Base-by-base conservation (phyloP, 1,140 invertebrate genomes). In the Oryctes rhinoceros region DNA sequence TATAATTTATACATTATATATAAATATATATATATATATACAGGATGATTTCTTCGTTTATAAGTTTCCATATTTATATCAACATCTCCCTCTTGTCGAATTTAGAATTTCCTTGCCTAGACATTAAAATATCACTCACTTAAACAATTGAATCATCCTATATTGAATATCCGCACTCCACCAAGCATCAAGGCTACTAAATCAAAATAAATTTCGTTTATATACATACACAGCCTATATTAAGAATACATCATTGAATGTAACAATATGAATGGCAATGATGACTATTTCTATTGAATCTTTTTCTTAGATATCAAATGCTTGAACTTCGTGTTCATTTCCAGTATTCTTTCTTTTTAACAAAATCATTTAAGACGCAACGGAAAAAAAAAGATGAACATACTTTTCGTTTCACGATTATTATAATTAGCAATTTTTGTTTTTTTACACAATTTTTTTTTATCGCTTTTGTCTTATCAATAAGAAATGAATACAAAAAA, bases 161-260 rank as follows among this genome's bases (percentile, higher is more conserved):
- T 18, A 79, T 71, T 53, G 15, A 18, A 20, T 79, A 37, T 79
- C 37, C 30, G 39, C 30, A 37, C 47, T 30, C 15, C 39, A 78
- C 15, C 49, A 78, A 78, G 77, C 77, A 59, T 71, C 78, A 65
- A 79, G 80, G 81, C 75, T 44, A 24, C 71, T 65, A 80, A 80
- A 77, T 67, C 75, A 78, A 77, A 53, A 67, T 24, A n/a, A 18
- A 37, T 79, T 76, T 47, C 47, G 37, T 84, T 75, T 86, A 86
- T 86, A 80, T 86, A 86, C 85, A 86, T 85, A 86, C 85, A 86
- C 86, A 86, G 85, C 85, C 85, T 85, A 85, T 85, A 84, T 78
- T 78, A 78, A 78, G 77, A 78, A 78, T 78, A 78, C 49, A 78
- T 78, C 77, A 78, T 78, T 78, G 77, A 78, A 78, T 78, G 53